Conservation (phyloP, 2,113 vertebrate genomes). For the Rhynchomys soricoides region DNA sequence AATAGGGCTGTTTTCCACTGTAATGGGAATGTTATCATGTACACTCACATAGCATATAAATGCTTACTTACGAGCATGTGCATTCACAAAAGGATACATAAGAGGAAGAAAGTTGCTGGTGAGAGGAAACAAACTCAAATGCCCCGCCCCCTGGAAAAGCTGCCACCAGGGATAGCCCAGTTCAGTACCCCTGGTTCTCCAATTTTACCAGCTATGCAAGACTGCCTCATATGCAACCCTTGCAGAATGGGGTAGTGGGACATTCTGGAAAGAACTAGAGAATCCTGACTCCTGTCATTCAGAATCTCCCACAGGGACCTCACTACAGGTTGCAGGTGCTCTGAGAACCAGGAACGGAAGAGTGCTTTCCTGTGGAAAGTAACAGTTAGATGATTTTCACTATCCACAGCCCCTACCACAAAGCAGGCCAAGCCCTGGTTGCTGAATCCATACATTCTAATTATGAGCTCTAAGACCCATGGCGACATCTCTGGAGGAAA, state of each 20-base stretch:
- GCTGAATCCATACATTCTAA: neutral
- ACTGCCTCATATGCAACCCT: neutral
- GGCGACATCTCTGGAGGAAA: neutral
- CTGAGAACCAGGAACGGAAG: neutral
- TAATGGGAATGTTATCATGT: fast-evolving
- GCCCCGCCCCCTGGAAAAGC: neutral
- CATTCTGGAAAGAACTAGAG: neutral
- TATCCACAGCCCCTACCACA: neutral
- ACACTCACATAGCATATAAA: neutral
- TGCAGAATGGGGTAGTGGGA: neutral
- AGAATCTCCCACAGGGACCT: neutral
- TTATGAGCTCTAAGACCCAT: neutral
- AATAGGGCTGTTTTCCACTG: neutral
- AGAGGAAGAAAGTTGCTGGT: neutral
- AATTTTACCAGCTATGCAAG: neutral
- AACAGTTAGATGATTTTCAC: neutral
- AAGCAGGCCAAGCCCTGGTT: neutral
- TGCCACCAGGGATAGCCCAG: neutral
- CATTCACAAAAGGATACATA: fast-evolving
- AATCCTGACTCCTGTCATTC: neutral
- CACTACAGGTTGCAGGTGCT: neutral
- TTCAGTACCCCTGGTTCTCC: neutral
- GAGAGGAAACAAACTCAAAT: too few relatives aligned
- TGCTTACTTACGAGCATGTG: neutral
- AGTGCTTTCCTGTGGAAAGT: neutral